Conservation (phyloP, 2,888 invertebrate genomes). For the Beris morrisii region DNA sequence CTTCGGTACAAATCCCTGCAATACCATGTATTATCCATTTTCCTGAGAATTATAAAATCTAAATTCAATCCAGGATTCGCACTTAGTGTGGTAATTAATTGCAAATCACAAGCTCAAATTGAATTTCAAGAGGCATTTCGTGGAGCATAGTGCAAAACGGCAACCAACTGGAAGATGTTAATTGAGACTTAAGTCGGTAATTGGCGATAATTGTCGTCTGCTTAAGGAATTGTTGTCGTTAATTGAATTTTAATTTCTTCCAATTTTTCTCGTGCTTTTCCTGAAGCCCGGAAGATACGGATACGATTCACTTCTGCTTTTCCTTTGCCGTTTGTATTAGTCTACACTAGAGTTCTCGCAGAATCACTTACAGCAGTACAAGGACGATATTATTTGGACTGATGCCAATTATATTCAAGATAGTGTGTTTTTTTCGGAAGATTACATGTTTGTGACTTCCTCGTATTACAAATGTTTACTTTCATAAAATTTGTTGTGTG, state of each 20-base stretch:
- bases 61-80: constrained; percentile 19
- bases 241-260: constrained; percentile 34
- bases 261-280: constrained; percentile 21
- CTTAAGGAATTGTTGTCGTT: constrained; percentile 24
- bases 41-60: not conserved
- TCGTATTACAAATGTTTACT: no score
- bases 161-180: constrained; percentile 27
- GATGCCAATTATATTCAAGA: no score
- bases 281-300: no score
- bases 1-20: not conserved
- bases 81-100: constrained; percentile 30
- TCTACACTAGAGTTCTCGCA: no score
- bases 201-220: constrained; percentile 32
- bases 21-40: not conserved
- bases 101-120: constrained; percentile 32
- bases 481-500: no score
- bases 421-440: no score
- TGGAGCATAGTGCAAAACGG: constrained; percentile 4
- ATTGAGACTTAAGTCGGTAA: constrained; percentile 30
- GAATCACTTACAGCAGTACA: no score
- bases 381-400: no score
- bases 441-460: no score
- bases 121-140: constrained; percentile 30
- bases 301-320: no score
- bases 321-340: no score